A percentile compares a stretch with the other conserved stretches of the same genome.
phyloP scores from a whole-genome alignment of 2,113 vertebrate genomes.

The Engraulis encrasicolus region DNA sequence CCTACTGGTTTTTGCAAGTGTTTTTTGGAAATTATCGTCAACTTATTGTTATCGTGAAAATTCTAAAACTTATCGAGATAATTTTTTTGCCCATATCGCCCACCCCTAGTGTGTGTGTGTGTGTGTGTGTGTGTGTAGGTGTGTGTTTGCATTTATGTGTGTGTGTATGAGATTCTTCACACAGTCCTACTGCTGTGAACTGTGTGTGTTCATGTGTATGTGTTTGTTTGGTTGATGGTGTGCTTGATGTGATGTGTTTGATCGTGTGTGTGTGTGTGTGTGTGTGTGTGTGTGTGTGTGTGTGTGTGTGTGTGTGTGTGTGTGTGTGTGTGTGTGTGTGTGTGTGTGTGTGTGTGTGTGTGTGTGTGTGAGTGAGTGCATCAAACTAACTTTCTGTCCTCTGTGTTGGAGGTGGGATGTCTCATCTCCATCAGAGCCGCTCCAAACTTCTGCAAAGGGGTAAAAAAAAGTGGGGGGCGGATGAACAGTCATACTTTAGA shows the following conservation, averaged over 20 bases:
- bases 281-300: not conserved
- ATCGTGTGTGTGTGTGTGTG: not conserved
- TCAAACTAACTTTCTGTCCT: constrained; percentile 90
- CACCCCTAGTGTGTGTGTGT: no score
- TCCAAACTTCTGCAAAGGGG: constrained; percentile 88
- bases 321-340: constrained; percentile 20
- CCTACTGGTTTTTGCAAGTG: no score
- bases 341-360: not conserved
- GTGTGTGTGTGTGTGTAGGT: no score
- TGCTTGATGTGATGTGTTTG: constrained; percentile 35
- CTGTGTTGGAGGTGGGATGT: constrained; percentile 88
- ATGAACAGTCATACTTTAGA: not conserved
- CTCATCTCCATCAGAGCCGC: constrained; percentile 95
- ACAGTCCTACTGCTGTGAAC: no score
- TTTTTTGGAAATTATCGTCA: no score
- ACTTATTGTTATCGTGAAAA: no score
- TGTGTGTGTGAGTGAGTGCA: not conserved
- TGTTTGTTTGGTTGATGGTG: not conserved
- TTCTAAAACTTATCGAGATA: no score
- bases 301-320: constrained; percentile 13
- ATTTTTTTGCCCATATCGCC: no score
- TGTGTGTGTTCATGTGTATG: not conserved
- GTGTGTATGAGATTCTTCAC: no score
- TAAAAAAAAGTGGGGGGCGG: not conserved
- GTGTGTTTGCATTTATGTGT: no score